phyloP scores from a whole-genome alignment of 2,113 vertebrate genomes.

The Siniperca knerii region DNA sequence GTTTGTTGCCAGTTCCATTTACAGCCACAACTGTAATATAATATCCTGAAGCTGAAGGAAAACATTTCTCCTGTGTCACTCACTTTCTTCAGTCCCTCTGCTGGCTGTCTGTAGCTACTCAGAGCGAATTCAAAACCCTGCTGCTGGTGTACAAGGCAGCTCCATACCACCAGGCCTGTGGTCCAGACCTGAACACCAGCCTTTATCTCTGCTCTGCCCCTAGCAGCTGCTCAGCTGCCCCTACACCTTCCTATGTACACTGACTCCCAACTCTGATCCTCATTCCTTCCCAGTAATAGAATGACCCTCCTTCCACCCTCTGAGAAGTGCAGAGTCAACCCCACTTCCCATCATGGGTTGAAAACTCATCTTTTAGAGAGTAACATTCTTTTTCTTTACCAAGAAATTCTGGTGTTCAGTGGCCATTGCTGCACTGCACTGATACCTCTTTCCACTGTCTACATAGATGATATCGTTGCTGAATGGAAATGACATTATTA shows the following conservation, averaged over 20 bases:
- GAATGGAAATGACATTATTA: neutral
- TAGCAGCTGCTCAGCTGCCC: slow-evolving; percentile 31
- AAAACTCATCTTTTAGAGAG: neutral
- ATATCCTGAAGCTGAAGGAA: slow-evolving; percentile 28
- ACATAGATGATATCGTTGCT: no score
- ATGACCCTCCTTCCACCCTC: slow-evolving; percentile 7
- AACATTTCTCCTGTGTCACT: slow-evolving; percentile 26
- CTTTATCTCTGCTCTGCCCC: slow-evolving; percentile 28
- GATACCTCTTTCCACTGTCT: neutral
- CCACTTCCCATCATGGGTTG: neutral
- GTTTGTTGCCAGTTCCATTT: slow-evolving; percentile 58
- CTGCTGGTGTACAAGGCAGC: neutral
- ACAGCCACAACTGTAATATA: slow-evolving; percentile 17
- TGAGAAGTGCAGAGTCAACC: neutral
- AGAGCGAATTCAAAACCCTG: neutral
- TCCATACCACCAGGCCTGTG: neutral
- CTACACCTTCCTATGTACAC: neutral
- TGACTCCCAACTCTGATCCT: neutral
- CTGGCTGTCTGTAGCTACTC: neutral
- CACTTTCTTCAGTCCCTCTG: slow-evolving; percentile 15
- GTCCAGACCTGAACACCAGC: slow-evolving; percentile 17
- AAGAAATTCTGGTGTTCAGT: neutral
- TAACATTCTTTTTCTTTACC: neutral
- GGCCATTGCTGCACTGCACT: neutral
- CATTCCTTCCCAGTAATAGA: slow-evolving; percentile 26